Base-by-base conservation (phyloP, 1,140 invertebrate species). In the Metaphire vulgaris region DNA sequence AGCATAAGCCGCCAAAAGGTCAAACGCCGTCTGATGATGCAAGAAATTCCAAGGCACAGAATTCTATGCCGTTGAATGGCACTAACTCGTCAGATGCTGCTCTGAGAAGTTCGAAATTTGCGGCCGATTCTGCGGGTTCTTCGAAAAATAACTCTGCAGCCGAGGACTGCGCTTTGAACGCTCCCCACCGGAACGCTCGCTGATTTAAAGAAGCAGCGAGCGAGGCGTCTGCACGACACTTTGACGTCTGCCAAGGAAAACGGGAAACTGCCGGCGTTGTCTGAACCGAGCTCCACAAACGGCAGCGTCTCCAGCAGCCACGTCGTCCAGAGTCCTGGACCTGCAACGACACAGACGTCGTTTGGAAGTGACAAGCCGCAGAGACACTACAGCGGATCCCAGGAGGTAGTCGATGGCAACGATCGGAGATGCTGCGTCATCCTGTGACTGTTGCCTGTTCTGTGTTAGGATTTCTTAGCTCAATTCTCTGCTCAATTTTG, bases 131-230 rank as follows among this genome's bases (percentile, higher is more conserved):
- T n/a, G n/a, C n/a, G n/a, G n/a, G n/a, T n/a, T n/a, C n/a, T n/a
- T n/a, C n/a, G n/a, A n/a, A n/a, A n/a, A n/a, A n/a, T n/a, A n/a
- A n/a, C n/a, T n/a, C n/a, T n/a, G n/a, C n/a, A n/a, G n/a, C n/a
- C n/a, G n/a, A n/a, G n/a, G n/a, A n/a, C n/a, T n/a, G n/a, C n/a
- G n/a, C n/a, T n/a, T n/a, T n/a, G n/a, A n/a, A n/a, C n/a, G n/a
- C n/a, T n/a, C 15, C 68, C 80, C 26, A 28, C 84, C 12, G 85
- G 88, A 75, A 94, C 93, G 32, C 89, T 96, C 77, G 92, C 93
- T 34, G 93, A 96, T 85, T 87, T 96, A 82, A 96, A 96, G 87
- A 94, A 94, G 82, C 92, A 95, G 83, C 88, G 93, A 77, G 90
- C 92, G 0, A 67, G 71, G 75, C 32, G 56, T 2, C 33, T 76